phyloP scores from a whole-genome alignment of 2,797 vertebrate genomes.

The Meda fulgida region DNA sequence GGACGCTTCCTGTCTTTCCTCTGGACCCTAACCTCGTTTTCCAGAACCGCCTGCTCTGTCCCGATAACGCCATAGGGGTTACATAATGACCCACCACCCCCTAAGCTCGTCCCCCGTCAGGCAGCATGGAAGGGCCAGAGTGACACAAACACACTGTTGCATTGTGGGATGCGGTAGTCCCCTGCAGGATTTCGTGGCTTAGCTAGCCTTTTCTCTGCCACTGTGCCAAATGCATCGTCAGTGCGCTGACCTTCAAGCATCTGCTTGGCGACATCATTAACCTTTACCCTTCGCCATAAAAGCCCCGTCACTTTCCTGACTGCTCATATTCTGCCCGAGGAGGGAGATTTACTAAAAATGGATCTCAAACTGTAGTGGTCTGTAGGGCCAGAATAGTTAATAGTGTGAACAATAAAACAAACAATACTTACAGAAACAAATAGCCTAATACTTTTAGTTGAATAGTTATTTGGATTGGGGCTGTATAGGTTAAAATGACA shows the following conservation, averaged over 20 bases:
- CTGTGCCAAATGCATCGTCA: background rate
- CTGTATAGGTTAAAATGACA: background rate
- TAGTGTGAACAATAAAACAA: background rate
- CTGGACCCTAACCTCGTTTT: conserved; percentile 36
- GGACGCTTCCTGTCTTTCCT: conserved; percentile 30
- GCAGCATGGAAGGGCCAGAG: conserved; percentile 5
- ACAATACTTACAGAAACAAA: background rate
- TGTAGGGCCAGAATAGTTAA: background rate
- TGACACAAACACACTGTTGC: conserved; percentile 6
- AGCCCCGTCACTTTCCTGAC: background rate
- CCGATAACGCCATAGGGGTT: conserved; percentile 27
- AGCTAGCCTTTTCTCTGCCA: conserved; percentile 9
- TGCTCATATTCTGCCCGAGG: background rate
- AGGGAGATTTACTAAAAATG: conserved; percentile 4
- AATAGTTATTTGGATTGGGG: background rate
- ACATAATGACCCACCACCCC: conserved; percentile 33
- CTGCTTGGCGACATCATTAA: conserved; percentile 52
- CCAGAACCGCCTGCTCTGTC: conserved; percentile 26
- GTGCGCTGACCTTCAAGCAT: conserved; percentile 27
- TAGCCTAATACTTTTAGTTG: background rate
- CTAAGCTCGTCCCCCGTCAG: conserved; percentile 10
- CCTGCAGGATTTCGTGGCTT: background rate
- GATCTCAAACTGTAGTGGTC: background rate
- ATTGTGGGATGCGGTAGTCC: conserved; percentile 20
- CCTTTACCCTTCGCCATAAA: conserved; percentile 50